Evolutionary conservation across 2,888 invertebrate species (phyloP).

Genomic region (Pyrrhosoma nymphula): DNA sequence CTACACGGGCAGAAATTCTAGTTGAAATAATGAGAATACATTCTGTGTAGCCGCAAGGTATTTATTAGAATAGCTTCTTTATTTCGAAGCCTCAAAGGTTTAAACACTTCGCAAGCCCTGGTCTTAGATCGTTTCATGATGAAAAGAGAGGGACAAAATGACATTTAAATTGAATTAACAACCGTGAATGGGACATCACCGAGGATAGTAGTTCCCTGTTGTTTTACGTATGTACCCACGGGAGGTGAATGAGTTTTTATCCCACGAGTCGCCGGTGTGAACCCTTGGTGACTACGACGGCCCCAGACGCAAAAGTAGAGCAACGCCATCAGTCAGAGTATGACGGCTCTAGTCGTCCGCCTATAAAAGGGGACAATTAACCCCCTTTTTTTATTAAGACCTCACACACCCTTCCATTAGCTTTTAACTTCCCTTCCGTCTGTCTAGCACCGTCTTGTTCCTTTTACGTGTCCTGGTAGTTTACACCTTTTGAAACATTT

Average conservation of each 20-base stretch:
- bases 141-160: not conserved
- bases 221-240: not conserved
- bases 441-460: not conserved
- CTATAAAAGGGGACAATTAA: not conserved
- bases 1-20: too few relatives aligned
- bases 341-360: not conserved
- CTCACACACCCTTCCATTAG: not conserved
- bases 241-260: not conserved
- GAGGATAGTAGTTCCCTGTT: not conserved
- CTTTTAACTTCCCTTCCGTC: not conserved
- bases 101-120: not conserved
- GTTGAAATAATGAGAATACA: too few relatives aligned
- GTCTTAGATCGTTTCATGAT: not conserved
- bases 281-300: not conserved
- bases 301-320: not conserved
- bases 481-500: not conserved
- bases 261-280: not conserved
- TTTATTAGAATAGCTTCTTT: too few relatives aligned
- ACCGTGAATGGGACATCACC: not conserved
- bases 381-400: not conserved
- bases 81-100: not conserved
- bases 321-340: not conserved
- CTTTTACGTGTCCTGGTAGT: not conserved
- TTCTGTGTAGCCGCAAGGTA: too few relatives aligned
- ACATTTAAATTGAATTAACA: not conserved